Evolutionary conservation across 2,797 vertebrate genomes (phyloP).

Genomic region (Eulemur coronatus): DNA sequence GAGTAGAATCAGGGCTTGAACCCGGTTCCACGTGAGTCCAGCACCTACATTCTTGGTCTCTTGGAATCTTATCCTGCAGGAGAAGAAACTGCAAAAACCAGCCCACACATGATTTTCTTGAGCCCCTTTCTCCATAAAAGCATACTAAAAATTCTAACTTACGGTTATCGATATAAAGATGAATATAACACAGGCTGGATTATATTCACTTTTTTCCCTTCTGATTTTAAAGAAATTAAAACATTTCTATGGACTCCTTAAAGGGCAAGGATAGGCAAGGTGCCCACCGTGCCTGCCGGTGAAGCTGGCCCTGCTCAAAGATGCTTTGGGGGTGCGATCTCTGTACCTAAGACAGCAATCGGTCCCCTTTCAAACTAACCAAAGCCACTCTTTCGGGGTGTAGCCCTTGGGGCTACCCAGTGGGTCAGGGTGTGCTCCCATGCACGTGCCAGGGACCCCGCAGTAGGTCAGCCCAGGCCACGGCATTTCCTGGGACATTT

Average conservation of each 20-base stretch:
- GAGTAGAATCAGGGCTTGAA: background rate
- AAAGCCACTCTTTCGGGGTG: background rate
- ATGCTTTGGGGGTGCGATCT: background rate
- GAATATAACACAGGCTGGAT: background rate
- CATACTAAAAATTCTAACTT: background rate
- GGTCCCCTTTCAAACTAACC: background rate
- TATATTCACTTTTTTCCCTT: background rate
- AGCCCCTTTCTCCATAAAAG: background rate
- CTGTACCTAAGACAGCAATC: background rate
- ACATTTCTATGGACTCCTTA: background rate
- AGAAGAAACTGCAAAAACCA: background rate
- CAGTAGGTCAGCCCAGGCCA: background rate
- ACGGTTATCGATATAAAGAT: background rate
- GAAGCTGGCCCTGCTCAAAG: background rate
- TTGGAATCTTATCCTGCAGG: background rate
- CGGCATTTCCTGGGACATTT: background rate
- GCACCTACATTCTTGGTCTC: background rate
- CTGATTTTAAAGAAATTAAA: constrained; percentile 23
- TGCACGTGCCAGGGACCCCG: background rate
- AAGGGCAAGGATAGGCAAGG: background rate
- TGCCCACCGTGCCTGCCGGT: background rate
- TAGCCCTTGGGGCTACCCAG: background rate
- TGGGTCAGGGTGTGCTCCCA: background rate
- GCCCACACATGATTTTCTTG: background rate
- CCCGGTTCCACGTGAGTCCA: background rate